Conservation (phyloP, 35 echinoderm and acorn worm species). For the Apostichopus californicus region DNA sequence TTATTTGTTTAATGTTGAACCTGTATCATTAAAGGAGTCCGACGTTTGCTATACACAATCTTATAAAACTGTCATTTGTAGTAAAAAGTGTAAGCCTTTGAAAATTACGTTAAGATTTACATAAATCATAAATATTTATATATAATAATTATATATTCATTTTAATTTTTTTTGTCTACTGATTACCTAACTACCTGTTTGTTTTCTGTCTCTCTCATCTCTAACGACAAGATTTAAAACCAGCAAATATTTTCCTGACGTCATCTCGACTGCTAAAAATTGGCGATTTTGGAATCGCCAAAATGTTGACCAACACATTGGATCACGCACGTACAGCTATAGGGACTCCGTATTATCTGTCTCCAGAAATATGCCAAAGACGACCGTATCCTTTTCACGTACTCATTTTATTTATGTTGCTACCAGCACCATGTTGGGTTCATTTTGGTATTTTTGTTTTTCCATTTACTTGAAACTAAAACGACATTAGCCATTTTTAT, state of each 20-base stretch:
- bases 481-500: too few relatives aligned
- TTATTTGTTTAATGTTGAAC: too few relatives aligned
- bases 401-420: not conserved
- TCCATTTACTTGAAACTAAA: too few relatives aligned
- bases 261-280: conserved; percentile 71
- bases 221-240: conserved; percentile 76
- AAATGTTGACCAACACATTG: conserved; percentile 55
- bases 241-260: conserved; percentile 87
- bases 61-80: too few relatives aligned
- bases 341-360: conserved; percentile 93
- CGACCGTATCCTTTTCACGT: conserved; percentile 78
- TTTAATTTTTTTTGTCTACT: not conserved
- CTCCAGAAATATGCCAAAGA: conserved; percentile 85
- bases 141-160: not conserved
- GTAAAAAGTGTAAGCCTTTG: too few relatives aligned
- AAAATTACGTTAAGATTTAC: too few relatives aligned
- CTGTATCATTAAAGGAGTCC: too few relatives aligned
- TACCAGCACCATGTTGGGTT: too few relatives aligned
- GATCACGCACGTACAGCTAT: conserved; percentile 87
- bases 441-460: too few relatives aligned
- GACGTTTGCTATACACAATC: too few relatives aligned
- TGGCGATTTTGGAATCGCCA: conserved; percentile 93
- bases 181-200: not conserved
- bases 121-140: too few relatives aligned
- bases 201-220: not conserved